Conservation (phyloP, 2,888 invertebrate species). For the Scaptomyza parva region DNA sequence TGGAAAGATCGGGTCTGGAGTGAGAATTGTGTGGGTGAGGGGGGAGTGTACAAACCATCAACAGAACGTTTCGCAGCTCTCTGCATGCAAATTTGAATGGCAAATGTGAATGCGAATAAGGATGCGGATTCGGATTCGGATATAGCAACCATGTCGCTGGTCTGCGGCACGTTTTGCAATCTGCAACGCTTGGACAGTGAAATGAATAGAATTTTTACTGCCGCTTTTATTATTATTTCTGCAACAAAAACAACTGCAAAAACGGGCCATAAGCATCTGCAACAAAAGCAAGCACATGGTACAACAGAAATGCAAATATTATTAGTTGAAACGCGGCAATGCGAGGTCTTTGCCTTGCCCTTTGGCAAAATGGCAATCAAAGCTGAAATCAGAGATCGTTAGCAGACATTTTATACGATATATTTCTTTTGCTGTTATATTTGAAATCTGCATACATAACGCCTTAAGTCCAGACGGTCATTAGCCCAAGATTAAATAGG, state of each 20-base stretch:
- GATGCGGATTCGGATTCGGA: slow-evolving; percentile 27
- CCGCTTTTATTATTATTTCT: slow-evolving; percentile 72
- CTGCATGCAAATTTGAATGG: slow-evolving; percentile 63
- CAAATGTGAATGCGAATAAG: slow-evolving; percentile 14
- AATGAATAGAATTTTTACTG: slow-evolving; percentile 81
- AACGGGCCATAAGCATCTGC: slow-evolving; percentile 32
- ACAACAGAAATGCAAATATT: slow-evolving; percentile 63
- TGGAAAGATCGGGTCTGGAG: neutral
- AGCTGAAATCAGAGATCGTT: slow-evolving; percentile 69
- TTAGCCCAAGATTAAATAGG: slow-evolving; percentile 27
- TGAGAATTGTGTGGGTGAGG: slow-evolving; percentile 3
- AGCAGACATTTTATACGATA: slow-evolving; percentile 49
- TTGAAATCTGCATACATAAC: slow-evolving; percentile 15
- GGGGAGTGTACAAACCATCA: slow-evolving; percentile 41
- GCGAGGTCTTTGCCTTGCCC: slow-evolving; percentile 14
- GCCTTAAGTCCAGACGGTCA: slow-evolving; percentile 20
- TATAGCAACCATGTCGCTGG: slow-evolving; percentile 45
- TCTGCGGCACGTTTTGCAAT: slow-evolving; percentile 73
- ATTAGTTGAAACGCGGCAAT: slow-evolving; percentile 61
- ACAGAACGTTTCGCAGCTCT: slow-evolving; percentile 48
- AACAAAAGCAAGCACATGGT: slow-evolving; percentile 10
- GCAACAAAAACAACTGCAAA: slow-evolving; percentile 42
- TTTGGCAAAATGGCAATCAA: slow-evolving; percentile 57
- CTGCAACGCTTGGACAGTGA: slow-evolving; percentile 77
- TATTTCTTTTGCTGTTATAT: neutral